Base-by-base conservation (phyloP, 2,797 vertebrate genomes). In the Margarornis squamiger region DNA sequence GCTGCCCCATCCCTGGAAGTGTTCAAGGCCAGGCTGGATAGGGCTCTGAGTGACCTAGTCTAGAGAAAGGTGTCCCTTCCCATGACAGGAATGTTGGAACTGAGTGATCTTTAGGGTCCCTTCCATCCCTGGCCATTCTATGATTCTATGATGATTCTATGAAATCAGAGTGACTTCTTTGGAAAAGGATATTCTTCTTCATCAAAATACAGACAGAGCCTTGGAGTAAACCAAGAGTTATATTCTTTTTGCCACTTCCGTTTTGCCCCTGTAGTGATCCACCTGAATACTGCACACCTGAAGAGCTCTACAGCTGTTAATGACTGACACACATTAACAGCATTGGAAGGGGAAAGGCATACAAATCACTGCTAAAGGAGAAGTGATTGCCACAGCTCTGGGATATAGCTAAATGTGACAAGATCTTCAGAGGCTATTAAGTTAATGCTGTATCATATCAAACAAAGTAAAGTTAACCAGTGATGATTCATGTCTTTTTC, bases 361-460 rank as follows among this genome's bases (percentile, higher is more conserved):
- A 92, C 59, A 83, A 81, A 91, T 84, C 72, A 63, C 22, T 66
- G 20, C 65, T 86, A 81, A 83, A 86, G 54, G 38, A 81, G 29
- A 93, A 92, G 83, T 76, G 32, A 49, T 73, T 86, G 43, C 46
- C 52, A 77, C 59, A 73, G 41, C 4, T 12, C 49, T 41, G 58
- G 67, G 46, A 24, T 46, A n/a, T 20, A 70, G 75, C 57, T 92
- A 86, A 66, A 94, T 63, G 73, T 78, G 74, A 79, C 34, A 63
- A 83, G 49, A 92, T 51, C 39, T 83, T 90, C 79, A 95, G 71
- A 90, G 41, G 46, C 59, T 93, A 63, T 94, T 94, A 95, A 85
- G 66, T 15, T 94, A 70, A 86, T 83, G 38, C 49, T 86, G 49
- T 75, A 77, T 90, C 67, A 77, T 63, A 92, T 39, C 7, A 63